Evolutionary conservation across 2,113 vertebrate genomes (phyloP), one percentile per base, ranked within the genome.

Genomic region (Gyps fulvus): DNA sequence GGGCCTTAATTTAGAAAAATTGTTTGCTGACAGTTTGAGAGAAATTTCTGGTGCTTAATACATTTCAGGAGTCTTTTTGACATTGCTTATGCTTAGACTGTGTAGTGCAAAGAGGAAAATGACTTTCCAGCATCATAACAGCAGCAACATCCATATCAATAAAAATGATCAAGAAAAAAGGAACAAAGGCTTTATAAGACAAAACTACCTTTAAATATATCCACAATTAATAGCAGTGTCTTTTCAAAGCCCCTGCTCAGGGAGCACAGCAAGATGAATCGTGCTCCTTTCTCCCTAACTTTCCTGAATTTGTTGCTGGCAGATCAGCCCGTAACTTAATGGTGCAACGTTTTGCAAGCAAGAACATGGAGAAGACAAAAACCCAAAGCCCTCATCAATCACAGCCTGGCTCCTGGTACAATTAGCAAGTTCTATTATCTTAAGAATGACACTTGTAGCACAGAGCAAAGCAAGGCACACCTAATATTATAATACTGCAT

Each of bases 391-490:
- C 85, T 96, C 71, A 86, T 95, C 92, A 89, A 77, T 93, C 90
- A 88, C 47, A 63, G 29, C 66, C 80, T 40, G 57, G 84, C 52
- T 89, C n/a, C 43, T 29, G 81, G 42, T 61, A 80, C 93, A 89
- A 95, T 90, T 97, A 95, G 93, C 95, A 83, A 92, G 85, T 96
- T 80, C 93, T 77, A 66, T 92, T 94, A 90, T 93, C 93, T 94
- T 77, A 55, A 91, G 88, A 89, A 82, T 92, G 87, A 93, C 90
- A 93, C 93, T 89, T 95, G 95, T 97, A 95, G 92, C 89, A 50
- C 34, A 2, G 87, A 83, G 94, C 77, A 42, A 34, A 82, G 85
- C 55, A 5, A 29, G 13, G 90, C 20, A 3, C 93, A 92, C 82
- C 96, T 84, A 34, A 87, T 97, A 96, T 97, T 95, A 57, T 95